Evolutionary conservation across 2,888 invertebrate species (phyloP).

Genomic region (Chamaedrilus cognettii): DNA sequence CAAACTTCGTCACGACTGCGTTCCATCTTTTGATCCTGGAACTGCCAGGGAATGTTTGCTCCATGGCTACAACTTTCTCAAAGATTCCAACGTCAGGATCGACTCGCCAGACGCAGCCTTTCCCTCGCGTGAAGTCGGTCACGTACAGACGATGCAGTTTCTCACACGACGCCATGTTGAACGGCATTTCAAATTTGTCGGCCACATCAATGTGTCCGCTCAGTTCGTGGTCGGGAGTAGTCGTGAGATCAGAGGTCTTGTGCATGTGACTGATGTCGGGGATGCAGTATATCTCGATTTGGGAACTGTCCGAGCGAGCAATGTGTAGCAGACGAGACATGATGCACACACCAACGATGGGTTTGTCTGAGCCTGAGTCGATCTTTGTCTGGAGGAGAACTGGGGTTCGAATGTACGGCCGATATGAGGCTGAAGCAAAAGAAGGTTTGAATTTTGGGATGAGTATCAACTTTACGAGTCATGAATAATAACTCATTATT

Average conservation of each 20-base stretch:
- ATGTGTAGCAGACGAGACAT: constrained; percentile 5
- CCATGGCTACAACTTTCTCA: too few species aligned
- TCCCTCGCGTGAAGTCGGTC: constrained; percentile 7
- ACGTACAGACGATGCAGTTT: constrained; percentile 6
- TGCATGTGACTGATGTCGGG: constrained; percentile 2
- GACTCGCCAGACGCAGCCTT: constrained; percentile 15
- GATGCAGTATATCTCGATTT: constrained; percentile 12
- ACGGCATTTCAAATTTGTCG: neutral
- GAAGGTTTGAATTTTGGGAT: too few species aligned
- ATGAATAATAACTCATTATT: too few species aligned
- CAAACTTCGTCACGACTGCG: constrained; percentile 5
- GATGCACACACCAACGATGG: constrained; percentile 9
- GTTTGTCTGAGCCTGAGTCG: neutral
- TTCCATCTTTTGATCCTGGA: neutral
- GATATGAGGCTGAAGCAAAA: constrained; percentile 7
- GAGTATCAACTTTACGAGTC: too few species aligned
- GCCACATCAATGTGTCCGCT: constrained; percentile 1
- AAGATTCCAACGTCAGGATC: neutral
- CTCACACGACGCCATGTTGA: constrained; percentile 13
- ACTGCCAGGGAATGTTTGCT: neutral
- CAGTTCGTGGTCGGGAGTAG: constrained; percentile 8
- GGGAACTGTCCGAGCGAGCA: neutral
- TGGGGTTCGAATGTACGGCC: constrained; percentile 5
- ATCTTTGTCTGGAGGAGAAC: constrained; percentile 6
- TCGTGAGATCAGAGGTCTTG: neutral